These are phyloP conservation scores for Nesoenas mayeri DNA, from an alignment of 2,113 vertebrate species.

Conservation along the genomic window DNA sequence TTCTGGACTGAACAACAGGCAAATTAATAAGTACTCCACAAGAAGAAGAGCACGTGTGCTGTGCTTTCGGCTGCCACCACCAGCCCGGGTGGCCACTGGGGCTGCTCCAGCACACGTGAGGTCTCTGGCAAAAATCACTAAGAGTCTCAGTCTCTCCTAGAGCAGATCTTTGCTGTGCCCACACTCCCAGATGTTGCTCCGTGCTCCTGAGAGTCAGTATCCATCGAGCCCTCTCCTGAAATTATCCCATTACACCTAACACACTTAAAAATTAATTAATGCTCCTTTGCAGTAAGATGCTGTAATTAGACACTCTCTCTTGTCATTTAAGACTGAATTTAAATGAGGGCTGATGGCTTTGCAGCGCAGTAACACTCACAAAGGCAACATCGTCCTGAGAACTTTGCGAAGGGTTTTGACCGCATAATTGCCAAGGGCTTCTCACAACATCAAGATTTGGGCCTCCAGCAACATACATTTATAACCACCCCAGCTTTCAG, in stretches of 20 bases:
- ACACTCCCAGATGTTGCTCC: neutral
- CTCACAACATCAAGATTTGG: neutral
- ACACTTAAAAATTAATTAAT: slow-evolving; percentile 22
- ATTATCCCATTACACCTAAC: slow-evolving; percentile 8
- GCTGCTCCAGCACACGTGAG: accelerated
- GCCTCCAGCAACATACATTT: neutral
- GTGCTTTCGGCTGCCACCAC: neutral
- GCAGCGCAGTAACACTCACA: neutral
- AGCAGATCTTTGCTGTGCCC: neutral
- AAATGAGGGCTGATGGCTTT: neutral
- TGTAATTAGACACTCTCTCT: neutral
- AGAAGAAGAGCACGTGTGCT: neutral
- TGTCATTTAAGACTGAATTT: slow-evolving; percentile 10
- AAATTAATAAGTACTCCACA: neutral
- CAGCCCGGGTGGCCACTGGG: accelerated
- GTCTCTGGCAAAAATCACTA: neutral
- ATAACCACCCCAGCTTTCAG: neutral
- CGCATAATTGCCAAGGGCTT: neutral
- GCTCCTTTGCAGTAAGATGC: neutral
- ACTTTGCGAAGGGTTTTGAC: neutral
- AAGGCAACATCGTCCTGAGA: neutral
- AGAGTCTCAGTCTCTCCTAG: accelerated
- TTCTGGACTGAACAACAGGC: neutral
- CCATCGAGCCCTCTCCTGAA: neutral
- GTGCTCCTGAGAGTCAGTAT: accelerated